A percentile compares a stretch with the other conserved stretches of the same genome.
Conservation (phyloP, 2,797 vertebrate genomes). For the Sebastes glaucus region DNA sequence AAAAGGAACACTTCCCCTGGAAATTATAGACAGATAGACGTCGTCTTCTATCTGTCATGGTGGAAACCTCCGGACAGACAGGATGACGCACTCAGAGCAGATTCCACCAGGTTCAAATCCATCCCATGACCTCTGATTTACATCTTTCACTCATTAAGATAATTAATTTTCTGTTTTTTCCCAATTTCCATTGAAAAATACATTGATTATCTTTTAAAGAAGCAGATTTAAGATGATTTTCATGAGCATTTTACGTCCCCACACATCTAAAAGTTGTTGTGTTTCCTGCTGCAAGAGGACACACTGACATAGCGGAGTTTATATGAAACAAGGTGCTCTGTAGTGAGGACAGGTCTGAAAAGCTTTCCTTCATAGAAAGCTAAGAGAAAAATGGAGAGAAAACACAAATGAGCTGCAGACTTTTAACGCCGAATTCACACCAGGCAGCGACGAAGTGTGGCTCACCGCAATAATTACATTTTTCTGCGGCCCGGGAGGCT, state of each 20-base stretch:
- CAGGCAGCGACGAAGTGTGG: no score
- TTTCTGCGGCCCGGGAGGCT: no score
- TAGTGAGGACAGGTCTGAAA: neutral
- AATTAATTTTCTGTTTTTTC: neutral
- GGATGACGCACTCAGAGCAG: neutral
- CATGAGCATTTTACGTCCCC: neutral
- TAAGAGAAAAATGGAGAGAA: neutral
- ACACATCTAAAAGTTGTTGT: neutral
- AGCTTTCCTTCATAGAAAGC: neutral
- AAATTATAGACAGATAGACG: slow-evolving; percentile 68
- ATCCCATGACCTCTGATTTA: slow-evolving; percentile 32
- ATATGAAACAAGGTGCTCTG: neutral
- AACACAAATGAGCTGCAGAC: neutral
- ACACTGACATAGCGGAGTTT: neutral
- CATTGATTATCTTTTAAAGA: fast-evolving
- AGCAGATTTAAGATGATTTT: neutral
- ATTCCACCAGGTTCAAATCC: slow-evolving; percentile 67
- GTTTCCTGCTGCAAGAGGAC: neutral
- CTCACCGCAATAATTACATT: no score
- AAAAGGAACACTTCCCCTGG: slow-evolving; percentile 78
- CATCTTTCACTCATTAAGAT: neutral
- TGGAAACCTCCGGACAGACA: slow-evolving; percentile 12
- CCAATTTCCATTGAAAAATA: neutral
- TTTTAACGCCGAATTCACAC: no score
- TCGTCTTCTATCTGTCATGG: slow-evolving; percentile 48